These are phyloP conservation scores for Cladopsammia gracilis DNA, from an alignment of 64 coral and sea anemone species.

Conservation along the genomic window DNA sequence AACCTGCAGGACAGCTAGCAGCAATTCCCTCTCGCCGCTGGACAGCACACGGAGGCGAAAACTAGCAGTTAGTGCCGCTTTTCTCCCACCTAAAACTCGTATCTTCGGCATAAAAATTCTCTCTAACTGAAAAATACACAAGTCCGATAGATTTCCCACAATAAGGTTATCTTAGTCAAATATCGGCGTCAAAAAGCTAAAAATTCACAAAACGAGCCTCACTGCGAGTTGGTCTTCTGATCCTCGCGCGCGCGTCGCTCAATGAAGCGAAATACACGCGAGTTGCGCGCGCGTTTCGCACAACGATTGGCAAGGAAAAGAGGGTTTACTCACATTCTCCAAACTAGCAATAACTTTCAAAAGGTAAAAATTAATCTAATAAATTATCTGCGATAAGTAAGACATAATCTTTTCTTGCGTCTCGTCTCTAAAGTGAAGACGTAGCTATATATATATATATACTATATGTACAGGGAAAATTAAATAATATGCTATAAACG, in stretches of 20 bases:
- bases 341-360: constrained; percentile 9
- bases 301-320: neutral
- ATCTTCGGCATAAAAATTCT: neutral
- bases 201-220: neutral
- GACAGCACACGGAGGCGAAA: neutral
- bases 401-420: neutral
- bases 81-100: neutral
- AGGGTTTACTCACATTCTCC: neutral
- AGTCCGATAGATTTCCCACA: neutral
- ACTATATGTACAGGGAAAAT: neutral
- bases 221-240: neutral
- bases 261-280: too few species aligned
- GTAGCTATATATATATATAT: neutral
- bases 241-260: too few species aligned
- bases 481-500: constrained; percentile 3
- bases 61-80: neutral
- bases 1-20: neutral
- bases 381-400: constrained; percentile 4
- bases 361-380: constrained; percentile 33
- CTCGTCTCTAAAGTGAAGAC: neutral
- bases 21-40: neutral
- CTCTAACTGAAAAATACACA: neutral
- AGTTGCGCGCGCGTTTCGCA: too few species aligned
- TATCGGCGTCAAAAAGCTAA: neutral
- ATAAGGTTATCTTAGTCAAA: constrained; percentile 26